Base-by-base conservation (phyloP, 53 echinoderm and acorn worm species). In the Actinopyga echinites region DNA sequence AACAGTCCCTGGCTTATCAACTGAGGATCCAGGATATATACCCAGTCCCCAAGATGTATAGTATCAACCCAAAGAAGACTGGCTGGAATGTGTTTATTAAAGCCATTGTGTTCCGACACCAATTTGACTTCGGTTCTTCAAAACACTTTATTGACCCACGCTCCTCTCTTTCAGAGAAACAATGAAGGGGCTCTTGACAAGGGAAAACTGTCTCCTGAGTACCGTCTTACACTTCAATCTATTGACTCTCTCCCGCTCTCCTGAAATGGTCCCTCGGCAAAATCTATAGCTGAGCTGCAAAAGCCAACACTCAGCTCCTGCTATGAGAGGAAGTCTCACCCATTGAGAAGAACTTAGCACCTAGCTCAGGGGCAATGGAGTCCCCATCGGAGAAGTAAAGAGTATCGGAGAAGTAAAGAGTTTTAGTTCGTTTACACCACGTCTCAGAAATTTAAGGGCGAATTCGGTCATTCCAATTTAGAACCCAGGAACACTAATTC, bases 81-180 rank as follows among this genome's bases (percentile, higher is more conserved):
- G 38, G 12, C 35, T 36, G 68, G 68, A 68, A 68, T 68, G 68
- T 68, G 68, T 68, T 68, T 68, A 68, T 68, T 68, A 68, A 68
- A 68, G 35, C 23, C 21, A 68, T 68, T 68, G 68, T 68, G 68
- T 68, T 68, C 68, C 34, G 15, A 68, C 68, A 68, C 68, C 68
- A 68, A 68, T 68, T 68, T 68, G 68, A 68, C 68, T 68, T 68
- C 68, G 34, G 68, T 34, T 23, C 34, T 38, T 68, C 68, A 68
- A 68, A 68, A 36, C 31, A 34, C 38, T 68, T 68, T 68, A 68
- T 68, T 68, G 68, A 68, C 68, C 68, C 68, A 68, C 68, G 68
- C 34, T 68, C 68, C 68, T 36, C 17, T 68, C 68, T 68, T 68
- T 68, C 32, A 33, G 23, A 68, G 38, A 68, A 38, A 68, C 68